phyloP scores from a whole-genome alignment of 2,888 invertebrate genomes.

The Plebejus melissa region DNA sequence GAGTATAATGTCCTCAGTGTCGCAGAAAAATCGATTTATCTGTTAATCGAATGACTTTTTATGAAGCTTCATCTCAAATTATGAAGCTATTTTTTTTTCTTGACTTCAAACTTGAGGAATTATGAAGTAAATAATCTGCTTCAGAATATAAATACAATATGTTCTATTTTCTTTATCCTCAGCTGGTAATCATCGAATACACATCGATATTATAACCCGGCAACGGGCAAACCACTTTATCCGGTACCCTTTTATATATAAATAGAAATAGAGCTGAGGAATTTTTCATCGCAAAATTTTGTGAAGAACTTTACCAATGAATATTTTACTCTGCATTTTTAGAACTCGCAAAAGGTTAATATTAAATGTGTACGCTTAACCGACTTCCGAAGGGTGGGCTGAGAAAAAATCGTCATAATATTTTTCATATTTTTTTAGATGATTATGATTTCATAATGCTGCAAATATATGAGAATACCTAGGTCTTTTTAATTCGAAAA shows the following conservation, averaged over 20 bases:
- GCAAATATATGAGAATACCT: background rate
- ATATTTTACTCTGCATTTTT: background rate
- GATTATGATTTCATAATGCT: background rate
- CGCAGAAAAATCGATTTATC: no score
- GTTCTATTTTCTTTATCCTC: background rate
- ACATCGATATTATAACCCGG: background rate
- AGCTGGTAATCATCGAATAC: background rate
- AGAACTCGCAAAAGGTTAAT: background rate
- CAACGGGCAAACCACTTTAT: background rate
- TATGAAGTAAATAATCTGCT: no score
- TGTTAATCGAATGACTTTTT: no score
- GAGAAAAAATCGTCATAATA: background rate
- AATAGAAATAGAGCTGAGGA: background rate
- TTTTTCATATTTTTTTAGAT: background rate
- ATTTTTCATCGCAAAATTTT: background rate
- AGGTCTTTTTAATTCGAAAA: no score
- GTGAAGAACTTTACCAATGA: conserved; percentile 3
- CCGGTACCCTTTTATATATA: background rate
- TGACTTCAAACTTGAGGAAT: no score
- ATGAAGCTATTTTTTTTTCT: no score
- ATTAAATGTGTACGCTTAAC: conserved; percentile 1
- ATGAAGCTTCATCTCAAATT: no score
- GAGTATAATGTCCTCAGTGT: no score
- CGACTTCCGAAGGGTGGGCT: background rate
- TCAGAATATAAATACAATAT: no score